These are phyloP conservation scores for Acanthococcus lagerstroemiae DNA, from an alignment of 2,888 invertebrate genomes.

Conservation along the genomic window DNA sequence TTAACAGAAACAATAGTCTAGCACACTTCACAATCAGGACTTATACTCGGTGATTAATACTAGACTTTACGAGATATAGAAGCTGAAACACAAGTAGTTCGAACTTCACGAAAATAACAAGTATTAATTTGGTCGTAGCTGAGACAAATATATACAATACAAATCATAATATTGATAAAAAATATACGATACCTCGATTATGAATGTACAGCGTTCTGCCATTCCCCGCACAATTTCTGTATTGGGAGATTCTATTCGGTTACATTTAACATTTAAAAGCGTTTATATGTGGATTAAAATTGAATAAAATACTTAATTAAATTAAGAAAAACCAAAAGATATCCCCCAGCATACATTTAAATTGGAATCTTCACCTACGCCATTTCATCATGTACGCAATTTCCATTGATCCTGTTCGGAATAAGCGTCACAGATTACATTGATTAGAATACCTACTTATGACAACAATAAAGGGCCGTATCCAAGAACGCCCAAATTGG, in stretches of 20 bases:
- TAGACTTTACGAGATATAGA: too few species aligned
- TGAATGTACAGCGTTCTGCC: conserved; percentile 8
- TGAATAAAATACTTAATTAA: neutral
- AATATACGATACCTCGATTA: conserved; percentile 1
- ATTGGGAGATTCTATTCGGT: neutral
- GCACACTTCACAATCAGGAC: too few species aligned
- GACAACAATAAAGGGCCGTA: too few species aligned
- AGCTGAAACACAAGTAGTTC: too few species aligned
- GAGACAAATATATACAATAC: neutral
- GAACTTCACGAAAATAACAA: neutral
- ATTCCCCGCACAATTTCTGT: conserved; percentile 11
- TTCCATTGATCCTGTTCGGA: too few species aligned
- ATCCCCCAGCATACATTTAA: conserved; percentile 5
- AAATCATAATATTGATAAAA: neutral
- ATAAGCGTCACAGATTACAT: too few species aligned
- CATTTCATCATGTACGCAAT: conserved; percentile 20
- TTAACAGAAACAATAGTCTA: too few species aligned
- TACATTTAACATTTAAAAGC: neutral
- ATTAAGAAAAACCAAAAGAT: conserved; percentile 11
- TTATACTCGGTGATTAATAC: too few species aligned
- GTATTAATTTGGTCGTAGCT: neutral
- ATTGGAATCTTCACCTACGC: conserved; percentile 25
- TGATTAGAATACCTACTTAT: too few species aligned
- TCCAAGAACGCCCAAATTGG: too few species aligned
- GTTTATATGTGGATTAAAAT: conserved; percentile 6